These are phyloP conservation scores for Aix galericulata DNA, from an alignment of 2,113 vertebrate species.

Conservation along the genomic window DNA sequence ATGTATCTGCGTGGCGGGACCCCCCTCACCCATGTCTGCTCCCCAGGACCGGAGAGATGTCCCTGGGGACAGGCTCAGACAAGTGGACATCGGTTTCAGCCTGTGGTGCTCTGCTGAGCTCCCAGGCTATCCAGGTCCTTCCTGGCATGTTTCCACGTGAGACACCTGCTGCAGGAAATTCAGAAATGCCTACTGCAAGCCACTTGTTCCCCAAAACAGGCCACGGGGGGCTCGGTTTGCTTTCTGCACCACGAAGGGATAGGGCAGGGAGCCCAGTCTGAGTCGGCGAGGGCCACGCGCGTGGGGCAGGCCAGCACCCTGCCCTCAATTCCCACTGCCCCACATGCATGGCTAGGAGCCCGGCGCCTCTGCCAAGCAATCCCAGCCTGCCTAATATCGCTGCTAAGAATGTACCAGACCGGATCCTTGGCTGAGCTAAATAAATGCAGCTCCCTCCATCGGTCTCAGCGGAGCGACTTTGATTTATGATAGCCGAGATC, in stretches of 20 bases:
- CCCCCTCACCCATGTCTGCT: not conserved
- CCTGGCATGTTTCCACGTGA: not conserved
- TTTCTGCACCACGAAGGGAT: not conserved
- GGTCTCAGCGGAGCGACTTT: slow-evolving; percentile 46
- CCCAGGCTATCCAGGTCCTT: not conserved
- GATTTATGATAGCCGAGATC: slow-evolving; percentile 62
- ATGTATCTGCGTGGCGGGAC: not conserved
- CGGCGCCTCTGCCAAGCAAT: not conserved
- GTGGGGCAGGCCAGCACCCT: not conserved
- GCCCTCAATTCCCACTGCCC: not conserved
- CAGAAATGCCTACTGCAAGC: not conserved
- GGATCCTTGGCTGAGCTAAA: slow-evolving; percentile 54
- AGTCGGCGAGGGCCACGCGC: fast-evolving
- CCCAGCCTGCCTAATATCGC: slow-evolving; percentile 12
- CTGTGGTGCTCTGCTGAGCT: not conserved
- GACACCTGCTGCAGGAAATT: not conserved
- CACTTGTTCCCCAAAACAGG: not conserved
- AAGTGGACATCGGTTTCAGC: not conserved
- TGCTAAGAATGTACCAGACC: slow-evolving; percentile 60
- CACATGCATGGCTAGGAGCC: not conserved
- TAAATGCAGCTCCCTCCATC: slow-evolving; percentile 31
- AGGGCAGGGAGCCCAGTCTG: not conserved
- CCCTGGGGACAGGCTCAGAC: not conserved
- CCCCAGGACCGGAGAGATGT: not conserved
- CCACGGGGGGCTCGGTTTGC: not conserved